Base-by-base conservation (phyloP, 2,888 invertebrate genomes). In the Campaea margaritaria region DNA sequence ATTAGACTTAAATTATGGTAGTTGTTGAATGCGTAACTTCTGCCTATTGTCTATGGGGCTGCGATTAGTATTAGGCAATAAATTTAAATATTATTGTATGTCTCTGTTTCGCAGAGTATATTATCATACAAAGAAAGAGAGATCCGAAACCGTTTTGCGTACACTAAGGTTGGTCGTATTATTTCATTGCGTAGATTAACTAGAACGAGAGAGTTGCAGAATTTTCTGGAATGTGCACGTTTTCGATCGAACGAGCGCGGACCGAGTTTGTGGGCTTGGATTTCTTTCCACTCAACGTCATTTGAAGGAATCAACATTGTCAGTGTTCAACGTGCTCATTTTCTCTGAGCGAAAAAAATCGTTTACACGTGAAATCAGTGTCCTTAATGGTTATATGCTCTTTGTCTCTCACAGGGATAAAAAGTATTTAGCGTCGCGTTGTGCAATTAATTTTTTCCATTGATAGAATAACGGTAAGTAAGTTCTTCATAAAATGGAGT, bases 201-300 rank as follows among this genome's bases (percentile, higher is more conserved):
- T n/a, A n/a, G n/a, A 34, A 9, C 10, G 34, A 11, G 34, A 1
- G n/a, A 38, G n/a, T n/a, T n/a, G n/a, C 51, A 63, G 80, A 81
- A 81, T 69, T 67, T 81, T 81, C 80, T 78, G 68, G 80, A 81
- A 78, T 46, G 41, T 67, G 48, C 64, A 64, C 68, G 57, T 61
- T 58, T 64, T 65, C 56, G 64, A 64, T 71, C 66, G 64, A 63
- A 41, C 42, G 36, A 21, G 5, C 21, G 21, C 21, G 21, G 5
- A 21, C 3, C 21, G 21, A 21, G 5, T n/a, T n/a, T n/a, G 21
- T 21, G 5, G 21, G 21, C 5, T 21, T 21, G 5, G 5, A 21
- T 45, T 65, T 55, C 51, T 39, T 52, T 49, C 58, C 4, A 38
- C 4, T 65, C 42, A 72, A 76, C 76, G 74, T 76, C 76, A 72